Percentiles rank a stretch among this genome's conserved stretches.
Evolutionary conservation across 2,797 vertebrate species (phyloP).

Genomic region (Notamacropus eugenii): DNA sequence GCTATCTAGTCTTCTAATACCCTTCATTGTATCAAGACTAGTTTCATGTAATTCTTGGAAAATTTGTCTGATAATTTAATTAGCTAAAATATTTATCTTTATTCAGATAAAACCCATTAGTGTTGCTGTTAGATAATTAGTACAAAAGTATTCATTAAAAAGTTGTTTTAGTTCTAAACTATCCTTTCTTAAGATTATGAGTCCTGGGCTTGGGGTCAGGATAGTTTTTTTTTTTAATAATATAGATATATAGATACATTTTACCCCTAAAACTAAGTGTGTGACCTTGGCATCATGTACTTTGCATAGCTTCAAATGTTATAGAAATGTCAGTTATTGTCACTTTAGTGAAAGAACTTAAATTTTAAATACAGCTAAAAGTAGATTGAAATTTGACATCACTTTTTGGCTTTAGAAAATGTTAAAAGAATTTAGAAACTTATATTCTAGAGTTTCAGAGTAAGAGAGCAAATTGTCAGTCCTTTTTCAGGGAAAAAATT

Average conservation of each 20-base stretch:
- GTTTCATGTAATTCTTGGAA: background rate
- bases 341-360: conserved; percentile 58
- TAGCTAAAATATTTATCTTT: conserved; percentile 54
- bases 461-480: conserved; percentile 35
- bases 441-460: conserved; percentile 31
- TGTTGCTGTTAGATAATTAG: conserved; percentile 66
- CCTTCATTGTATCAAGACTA: conserved; percentile 35
- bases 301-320: background rate
- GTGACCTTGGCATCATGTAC: too few species aligned
- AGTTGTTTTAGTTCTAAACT: conserved; percentile 47
- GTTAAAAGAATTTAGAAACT: conserved; percentile 56
- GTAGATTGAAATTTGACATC: conserved; percentile 43
- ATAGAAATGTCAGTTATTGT: background rate
- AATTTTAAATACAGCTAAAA: conserved; percentile 52
- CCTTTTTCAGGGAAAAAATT: conserved; percentile 49
- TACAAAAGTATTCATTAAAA: conserved; percentile 56
- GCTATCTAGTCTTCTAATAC: background rate
- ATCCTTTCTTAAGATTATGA: background rate
- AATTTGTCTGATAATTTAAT: conserved; percentile 35
- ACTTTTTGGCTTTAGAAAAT: conserved; percentile 51
- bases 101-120: conserved; percentile 61
- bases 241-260: too few species aligned
- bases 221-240: background rate
- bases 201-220: background rate
- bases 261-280: background rate